These are phyloP conservation scores for Discoglossus pictus DNA, from an alignment of 2,797 vertebrate species.

Conservation along the genomic window DNA sequence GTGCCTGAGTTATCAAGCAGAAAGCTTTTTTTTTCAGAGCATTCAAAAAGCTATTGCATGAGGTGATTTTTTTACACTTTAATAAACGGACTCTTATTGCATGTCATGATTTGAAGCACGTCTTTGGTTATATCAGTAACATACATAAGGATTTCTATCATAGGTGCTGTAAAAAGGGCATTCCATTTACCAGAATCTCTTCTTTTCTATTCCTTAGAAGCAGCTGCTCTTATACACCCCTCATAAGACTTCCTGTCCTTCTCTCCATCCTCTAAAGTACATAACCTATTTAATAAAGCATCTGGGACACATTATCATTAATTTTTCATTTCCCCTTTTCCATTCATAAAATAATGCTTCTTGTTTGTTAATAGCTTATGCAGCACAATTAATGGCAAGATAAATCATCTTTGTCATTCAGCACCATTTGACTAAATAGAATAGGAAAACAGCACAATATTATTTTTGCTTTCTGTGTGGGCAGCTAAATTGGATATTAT, in stretches of 20 bases:
- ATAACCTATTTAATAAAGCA: constrained; percentile 52
- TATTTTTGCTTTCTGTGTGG: constrained; percentile 26
- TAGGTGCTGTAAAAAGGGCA: background rate
- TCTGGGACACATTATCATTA: constrained; percentile 49
- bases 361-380: constrained; percentile 52
- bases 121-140: too few species aligned
- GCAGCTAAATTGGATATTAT: constrained; percentile 3
- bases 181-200: constrained; percentile 20
- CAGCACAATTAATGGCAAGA: constrained; percentile 50
- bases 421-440: constrained; percentile 36
- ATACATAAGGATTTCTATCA: too few species aligned
- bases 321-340: constrained; percentile 50
- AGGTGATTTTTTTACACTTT: too few species aligned
- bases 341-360: constrained; percentile 53
- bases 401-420: constrained; percentile 48
- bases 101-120: too few species aligned
- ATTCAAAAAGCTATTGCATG: too few species aligned
- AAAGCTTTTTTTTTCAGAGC: too few species aligned
- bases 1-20: too few species aligned
- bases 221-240: constrained; percentile 30
- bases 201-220: constrained; percentile 24
- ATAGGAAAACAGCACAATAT: constrained; percentile 25
- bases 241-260: constrained; percentile 44
- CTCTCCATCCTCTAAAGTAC: constrained; percentile 44
- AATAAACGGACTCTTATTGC: too few species aligned